Percentiles rank a stretch among this genome's conserved stretches.
Conservation (phyloP, 2,797 vertebrate species). For the Galago senegalensis region DNA sequence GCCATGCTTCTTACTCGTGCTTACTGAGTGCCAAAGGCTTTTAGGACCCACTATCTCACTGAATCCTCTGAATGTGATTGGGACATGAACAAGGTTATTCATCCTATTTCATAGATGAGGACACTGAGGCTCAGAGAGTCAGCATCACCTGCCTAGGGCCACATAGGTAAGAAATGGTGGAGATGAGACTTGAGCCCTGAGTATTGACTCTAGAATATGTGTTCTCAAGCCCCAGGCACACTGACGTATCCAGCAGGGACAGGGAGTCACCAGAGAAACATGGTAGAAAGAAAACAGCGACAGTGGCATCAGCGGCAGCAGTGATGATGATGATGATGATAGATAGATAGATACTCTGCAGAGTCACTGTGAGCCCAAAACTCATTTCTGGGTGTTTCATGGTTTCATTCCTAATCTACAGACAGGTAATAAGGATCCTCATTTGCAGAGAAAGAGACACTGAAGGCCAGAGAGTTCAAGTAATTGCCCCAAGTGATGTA, state of each 20-base stretch:
- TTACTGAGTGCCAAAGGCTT: no score
- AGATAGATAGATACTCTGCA: rapidly evolving
- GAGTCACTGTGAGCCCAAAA: no score
- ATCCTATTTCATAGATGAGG: background rate
- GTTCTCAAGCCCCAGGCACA: background rate
- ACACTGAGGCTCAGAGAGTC: background rate
- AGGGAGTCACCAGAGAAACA: background rate
- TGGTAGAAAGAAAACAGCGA: background rate
- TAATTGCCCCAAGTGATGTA: background rate
- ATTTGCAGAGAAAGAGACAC: background rate
- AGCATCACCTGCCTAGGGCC: background rate
- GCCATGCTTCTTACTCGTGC: background rate
- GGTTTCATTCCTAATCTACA: background rate
- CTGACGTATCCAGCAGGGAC: background rate
- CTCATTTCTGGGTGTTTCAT: rapidly evolving
- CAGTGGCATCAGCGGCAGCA: no score
- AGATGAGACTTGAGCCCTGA: background rate
- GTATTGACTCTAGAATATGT: background rate
- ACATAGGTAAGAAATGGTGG: rapidly evolving
- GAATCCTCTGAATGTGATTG: background rate
- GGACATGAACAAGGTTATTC: rapidly evolving
- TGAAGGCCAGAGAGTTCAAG: background rate
- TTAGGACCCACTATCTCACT: rapidly evolving
- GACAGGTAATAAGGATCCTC: background rate
- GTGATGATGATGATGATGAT: rapidly evolving